phyloP scores from a whole-genome alignment of 1,140 invertebrate species.

The Melanaphis sacchari region DNA sequence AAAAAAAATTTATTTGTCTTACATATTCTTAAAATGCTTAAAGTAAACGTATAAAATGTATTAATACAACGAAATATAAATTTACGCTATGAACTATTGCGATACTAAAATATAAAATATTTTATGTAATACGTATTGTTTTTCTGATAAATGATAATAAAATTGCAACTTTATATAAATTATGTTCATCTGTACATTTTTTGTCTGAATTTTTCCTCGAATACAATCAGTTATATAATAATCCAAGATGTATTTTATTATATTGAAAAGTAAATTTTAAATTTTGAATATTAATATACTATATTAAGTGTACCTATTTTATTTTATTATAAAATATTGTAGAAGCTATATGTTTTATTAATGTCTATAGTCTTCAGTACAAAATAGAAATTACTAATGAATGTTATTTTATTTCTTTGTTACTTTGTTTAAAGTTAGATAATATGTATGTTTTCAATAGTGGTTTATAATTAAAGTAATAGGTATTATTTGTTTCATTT shows the following conservation, averaged over 20 bases:
- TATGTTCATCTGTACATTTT: conserved; percentile 8
- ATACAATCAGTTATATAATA: not conserved
- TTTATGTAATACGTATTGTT: not conserved
- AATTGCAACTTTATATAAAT: not conserved
- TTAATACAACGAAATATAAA: not conserved
- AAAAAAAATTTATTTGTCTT: not conserved
- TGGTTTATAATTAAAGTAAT: not conserved
- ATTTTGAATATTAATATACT: not conserved
- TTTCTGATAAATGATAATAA: conserved; percentile 6
- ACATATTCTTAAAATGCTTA: not conserved
- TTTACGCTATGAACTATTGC: not conserved
- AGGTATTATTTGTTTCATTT: not conserved
- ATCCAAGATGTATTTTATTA: no score
- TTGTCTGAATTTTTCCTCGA: not conserved
- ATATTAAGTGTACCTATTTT: not conserved
- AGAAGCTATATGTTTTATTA: not conserved
- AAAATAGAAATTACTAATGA: not conserved
- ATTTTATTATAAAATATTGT: not conserved
- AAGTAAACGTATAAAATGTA: not conserved
- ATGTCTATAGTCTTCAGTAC: not conserved
- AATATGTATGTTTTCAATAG: not conserved
- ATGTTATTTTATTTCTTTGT: not conserved
- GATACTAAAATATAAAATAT: not conserved
- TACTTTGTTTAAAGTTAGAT: not conserved
- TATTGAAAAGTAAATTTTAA: not conserved